phyloP scores from a whole-genome alignment of 35 echinoderm and acorn worm genomes.

The Acanthaster planci region DNA sequence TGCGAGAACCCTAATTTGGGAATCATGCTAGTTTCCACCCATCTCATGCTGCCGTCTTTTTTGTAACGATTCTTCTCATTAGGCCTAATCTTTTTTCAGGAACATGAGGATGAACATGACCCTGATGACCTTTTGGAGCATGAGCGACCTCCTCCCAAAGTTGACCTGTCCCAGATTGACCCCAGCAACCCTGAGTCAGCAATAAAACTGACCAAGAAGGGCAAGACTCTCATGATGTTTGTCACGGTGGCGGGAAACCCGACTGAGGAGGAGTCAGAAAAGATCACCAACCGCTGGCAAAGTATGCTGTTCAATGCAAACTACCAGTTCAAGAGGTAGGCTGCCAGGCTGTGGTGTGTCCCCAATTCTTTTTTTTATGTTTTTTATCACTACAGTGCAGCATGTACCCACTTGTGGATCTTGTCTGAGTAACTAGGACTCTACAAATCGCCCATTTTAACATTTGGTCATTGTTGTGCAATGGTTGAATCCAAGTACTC shows the following conservation, averaged over 20 bases:
- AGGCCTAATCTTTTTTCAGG: too few species aligned
- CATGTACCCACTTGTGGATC: too few species aligned
- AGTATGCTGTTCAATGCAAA: constrained; percentile 87
- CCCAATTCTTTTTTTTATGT: too few species aligned
- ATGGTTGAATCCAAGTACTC: too few species aligned
- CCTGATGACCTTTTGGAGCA: constrained; percentile 85
- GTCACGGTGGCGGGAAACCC: constrained; percentile 80
- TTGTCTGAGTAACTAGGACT: too few species aligned
- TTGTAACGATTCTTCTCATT: too few species aligned
- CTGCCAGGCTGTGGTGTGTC: background rate
- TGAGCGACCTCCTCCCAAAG: constrained; percentile 58
- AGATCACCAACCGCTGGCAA: constrained; percentile 80
- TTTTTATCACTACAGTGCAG: too few species aligned
- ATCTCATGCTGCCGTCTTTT: too few species aligned
- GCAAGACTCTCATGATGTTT: constrained; percentile 93
- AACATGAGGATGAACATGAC: constrained; percentile 83
- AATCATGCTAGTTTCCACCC: too few species aligned
- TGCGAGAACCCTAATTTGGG: too few species aligned
- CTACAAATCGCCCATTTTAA: too few species aligned
- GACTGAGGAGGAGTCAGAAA: constrained; percentile 76
- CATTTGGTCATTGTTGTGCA: too few species aligned
- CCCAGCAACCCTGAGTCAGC: constrained; percentile 64
- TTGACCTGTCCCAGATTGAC: constrained; percentile 85
- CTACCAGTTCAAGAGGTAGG: constrained; percentile 83
- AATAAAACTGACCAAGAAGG: constrained; percentile 89